These are phyloP conservation scores for Python bivittatus DNA, from an alignment of 2,113 vertebrate genomes.

Conservation along the genomic window DNA sequence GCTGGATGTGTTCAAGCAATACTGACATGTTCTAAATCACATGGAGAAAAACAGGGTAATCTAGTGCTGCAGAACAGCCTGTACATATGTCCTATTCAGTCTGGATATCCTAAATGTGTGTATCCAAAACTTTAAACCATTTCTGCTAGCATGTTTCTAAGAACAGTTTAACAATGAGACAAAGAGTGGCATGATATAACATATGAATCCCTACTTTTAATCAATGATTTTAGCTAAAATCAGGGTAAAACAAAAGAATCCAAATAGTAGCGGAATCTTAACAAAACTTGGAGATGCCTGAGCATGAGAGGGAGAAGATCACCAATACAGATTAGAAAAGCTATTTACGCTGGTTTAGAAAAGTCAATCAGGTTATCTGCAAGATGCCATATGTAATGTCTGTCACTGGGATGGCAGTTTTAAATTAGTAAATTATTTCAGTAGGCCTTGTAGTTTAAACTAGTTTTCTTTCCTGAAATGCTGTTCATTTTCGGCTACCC, in stretches of 20 bases:
- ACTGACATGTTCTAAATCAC: background rate
- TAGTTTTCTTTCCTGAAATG: constrained; percentile 5
- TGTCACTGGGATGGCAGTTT: constrained; percentile 13
- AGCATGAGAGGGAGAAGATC: background rate
- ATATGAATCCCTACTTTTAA: background rate
- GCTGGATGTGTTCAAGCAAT: background rate
- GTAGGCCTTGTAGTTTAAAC: constrained; percentile 6
- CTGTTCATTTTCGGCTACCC: background rate
- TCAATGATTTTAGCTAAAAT: background rate
- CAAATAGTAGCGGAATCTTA: background rate
- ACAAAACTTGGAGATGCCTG: background rate
- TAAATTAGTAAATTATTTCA: constrained; percentile 45
- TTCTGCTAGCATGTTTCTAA: no score
- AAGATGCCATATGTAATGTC: background rate
- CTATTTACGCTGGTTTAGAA: background rate
- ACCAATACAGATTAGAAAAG: background rate
- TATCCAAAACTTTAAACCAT: background rate
- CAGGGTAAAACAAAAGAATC: background rate
- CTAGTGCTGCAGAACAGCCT: background rate
- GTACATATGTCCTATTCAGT: no score
- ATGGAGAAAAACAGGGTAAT: background rate
- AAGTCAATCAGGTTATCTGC: constrained; percentile 6
- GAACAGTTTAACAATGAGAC: background rate
- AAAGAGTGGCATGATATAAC: background rate
- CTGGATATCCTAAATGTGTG: background rate